Conservation (phyloP, 2,797 vertebrate species). For the Lerista edwardsae region DNA sequence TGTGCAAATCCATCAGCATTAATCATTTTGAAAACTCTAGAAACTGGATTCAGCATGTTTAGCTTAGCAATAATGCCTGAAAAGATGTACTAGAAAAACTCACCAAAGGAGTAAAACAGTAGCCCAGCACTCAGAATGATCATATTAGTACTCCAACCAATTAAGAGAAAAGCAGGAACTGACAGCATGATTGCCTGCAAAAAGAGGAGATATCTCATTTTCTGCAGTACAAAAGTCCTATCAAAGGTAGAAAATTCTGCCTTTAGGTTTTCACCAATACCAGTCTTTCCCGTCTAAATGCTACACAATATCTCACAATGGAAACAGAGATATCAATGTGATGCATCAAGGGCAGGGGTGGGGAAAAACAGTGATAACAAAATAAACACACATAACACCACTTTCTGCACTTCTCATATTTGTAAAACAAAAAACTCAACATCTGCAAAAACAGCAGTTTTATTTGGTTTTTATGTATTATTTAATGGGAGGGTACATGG, state of each 20-base stretch:
- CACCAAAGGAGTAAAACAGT: slow-evolving; percentile 92
- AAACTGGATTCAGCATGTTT: not conserved
- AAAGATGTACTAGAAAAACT: slow-evolving; percentile 60
- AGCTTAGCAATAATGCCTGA: not conserved
- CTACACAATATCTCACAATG: not conserved
- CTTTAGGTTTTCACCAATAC: not conserved
- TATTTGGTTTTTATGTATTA: too few relatives aligned
- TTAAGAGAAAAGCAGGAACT: slow-evolving; percentile 90
- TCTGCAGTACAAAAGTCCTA: not conserved
- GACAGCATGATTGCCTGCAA: slow-evolving; percentile 87
- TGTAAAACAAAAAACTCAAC: too few relatives aligned
- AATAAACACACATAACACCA: too few relatives aligned
- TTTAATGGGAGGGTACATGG: too few relatives aligned
- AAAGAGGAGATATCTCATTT: slow-evolving; percentile 7
- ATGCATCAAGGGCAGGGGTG: not conserved
- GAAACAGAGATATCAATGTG: not conserved
- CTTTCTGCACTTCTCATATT: too few relatives aligned
- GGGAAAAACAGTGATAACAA: too few relatives aligned
- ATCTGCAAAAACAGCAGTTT: too few relatives aligned
- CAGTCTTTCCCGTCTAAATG: not conserved
- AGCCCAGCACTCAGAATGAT: slow-evolving; percentile 84
- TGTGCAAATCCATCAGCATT: slow-evolving; percentile 15
- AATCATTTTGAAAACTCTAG: not conserved
- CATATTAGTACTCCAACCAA: slow-evolving; percentile 86
- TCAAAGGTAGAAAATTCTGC: too few relatives aligned